Base-by-base conservation (phyloP, 1,140 invertebrate genomes). In the Brachionus koreanus region DNA sequence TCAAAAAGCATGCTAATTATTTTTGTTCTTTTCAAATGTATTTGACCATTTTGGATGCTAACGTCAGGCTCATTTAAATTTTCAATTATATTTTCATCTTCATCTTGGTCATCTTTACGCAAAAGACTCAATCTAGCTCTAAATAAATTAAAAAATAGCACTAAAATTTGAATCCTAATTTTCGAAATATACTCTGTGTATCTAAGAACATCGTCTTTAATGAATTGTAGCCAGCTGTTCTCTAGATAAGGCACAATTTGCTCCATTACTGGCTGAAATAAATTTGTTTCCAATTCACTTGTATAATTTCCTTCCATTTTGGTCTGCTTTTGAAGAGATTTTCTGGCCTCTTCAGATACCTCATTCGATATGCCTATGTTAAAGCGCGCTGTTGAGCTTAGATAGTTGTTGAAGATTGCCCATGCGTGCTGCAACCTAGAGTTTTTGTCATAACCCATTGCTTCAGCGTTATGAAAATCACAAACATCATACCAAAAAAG, bases 151-250 rank as follows among this genome's bases (percentile, higher is more conserved):
- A 35, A 7, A 39, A 19, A 42, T 16, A 0, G 16, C 2, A 3
- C 25, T 12, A 29, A 46, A 74, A 74, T 29, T 29, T 65, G 9
- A n/a, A 39, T n/a, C 10, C 5, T 35, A 52, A 57, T 12, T 65
- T 16, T n/a, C n/a, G 19, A 76, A 37, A 49, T 61, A 12, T 65
- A 57, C 46, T 39, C 33, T 0, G 79, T 67, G 46, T 87, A 88
- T 67, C 83, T 84, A 82, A 87, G 87, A 4, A 88, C 84, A 79
- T 89, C 88, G 29, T 89, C 86, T 77, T 88, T 87, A 0, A 89
- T 85, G 65, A 83, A 88, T 42, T 84, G 76, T 12, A 87, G 84
- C 88, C 88, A 89, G 4, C 85, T 84, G 16, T 86, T 83, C 83
- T 88, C 86, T 49, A 89, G 82, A 23, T 81, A 82, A 46, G 85